Conservation (phyloP, 1,140 invertebrate species). For the Holcopasites calliopsidis region DNA sequence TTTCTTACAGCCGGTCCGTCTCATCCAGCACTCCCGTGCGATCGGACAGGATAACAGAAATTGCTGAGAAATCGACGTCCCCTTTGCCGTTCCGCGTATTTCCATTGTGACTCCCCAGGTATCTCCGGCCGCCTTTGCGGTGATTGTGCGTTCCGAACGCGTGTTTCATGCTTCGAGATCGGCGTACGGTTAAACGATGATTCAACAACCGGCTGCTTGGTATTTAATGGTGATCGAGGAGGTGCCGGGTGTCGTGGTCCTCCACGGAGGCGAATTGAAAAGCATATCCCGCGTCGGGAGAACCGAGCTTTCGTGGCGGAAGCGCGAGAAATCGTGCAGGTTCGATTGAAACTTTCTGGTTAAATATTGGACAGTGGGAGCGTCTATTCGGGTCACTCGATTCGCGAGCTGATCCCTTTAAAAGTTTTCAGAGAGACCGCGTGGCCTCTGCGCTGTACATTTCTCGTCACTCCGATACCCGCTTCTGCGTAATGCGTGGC, state of each 20-base stretch:
- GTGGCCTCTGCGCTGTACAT: neutral
- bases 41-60: slow-evolving; percentile 51
- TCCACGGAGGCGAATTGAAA: neutral
- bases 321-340: slow-evolving; percentile 19
- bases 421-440: slow-evolving; percentile 17
- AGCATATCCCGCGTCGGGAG: slow-evolving; percentile 13
- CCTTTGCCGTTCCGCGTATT: too few relatives aligned
- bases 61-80: slow-evolving; percentile 44
- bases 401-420: slow-evolving; percentile 36
- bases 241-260: slow-evolving; percentile 39
- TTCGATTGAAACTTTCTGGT: slow-evolving; percentile 8
- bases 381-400: slow-evolving; percentile 41
- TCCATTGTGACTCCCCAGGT: slow-evolving; percentile 22
- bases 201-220: slow-evolving; percentile 37
- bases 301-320: slow-evolving; percentile 25
- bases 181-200: neutral
- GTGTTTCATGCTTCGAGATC: slow-evolving; percentile 23
- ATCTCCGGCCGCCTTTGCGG: neutral
- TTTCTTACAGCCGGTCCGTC: slow-evolving; percentile 37
- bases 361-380: slow-evolving; percentile 32
- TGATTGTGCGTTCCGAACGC: slow-evolving; percentile 31
- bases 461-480: neutral
- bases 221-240: slow-evolving; percentile 54
- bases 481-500: neutral
- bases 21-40: slow-evolving; percentile 4